Evolutionary conservation across 2,888 invertebrate genomes (phyloP).

Genomic region (Patella depressa): DNA sequence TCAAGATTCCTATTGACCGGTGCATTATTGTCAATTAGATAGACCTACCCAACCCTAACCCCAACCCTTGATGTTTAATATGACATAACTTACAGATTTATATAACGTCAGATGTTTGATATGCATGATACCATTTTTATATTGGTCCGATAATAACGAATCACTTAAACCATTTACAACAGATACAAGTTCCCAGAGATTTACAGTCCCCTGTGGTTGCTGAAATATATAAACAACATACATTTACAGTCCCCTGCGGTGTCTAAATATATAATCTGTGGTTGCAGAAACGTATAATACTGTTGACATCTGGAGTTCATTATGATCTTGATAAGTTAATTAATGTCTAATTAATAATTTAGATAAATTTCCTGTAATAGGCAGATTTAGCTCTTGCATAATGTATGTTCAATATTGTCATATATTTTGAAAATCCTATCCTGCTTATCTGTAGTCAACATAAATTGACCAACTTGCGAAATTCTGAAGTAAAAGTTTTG

Average conservation of each 20-base stretch:
- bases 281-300: slow-evolving; percentile 51
- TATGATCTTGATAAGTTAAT: no score
- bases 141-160: slow-evolving; percentile 61
- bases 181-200: slow-evolving; percentile 71
- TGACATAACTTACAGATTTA: slow-evolving; percentile 59
- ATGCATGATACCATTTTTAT: slow-evolving; percentile 71
- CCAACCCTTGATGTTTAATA: background rate
- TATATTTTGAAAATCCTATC: background rate
- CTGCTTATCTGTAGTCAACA: no score
- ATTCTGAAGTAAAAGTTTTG: no score
- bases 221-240: slow-evolving; percentile 35
- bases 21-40: no score
- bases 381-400: no score
- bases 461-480: no score
- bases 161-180: slow-evolving; percentile 65
- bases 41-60: no score
- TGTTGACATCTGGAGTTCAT: no score
- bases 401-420: background rate
- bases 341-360: no score
- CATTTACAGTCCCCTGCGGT: no score
- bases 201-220: slow-evolving; percentile 66
- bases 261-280: slow-evolving; percentile 62
- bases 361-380: no score
- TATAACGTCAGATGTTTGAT: slow-evolving; percentile 68
- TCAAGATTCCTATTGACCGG: no score